These are phyloP conservation scores for Entelurus aequoreus DNA, from an alignment of 2,113 vertebrate genomes.

Conservation along the genomic window DNA sequence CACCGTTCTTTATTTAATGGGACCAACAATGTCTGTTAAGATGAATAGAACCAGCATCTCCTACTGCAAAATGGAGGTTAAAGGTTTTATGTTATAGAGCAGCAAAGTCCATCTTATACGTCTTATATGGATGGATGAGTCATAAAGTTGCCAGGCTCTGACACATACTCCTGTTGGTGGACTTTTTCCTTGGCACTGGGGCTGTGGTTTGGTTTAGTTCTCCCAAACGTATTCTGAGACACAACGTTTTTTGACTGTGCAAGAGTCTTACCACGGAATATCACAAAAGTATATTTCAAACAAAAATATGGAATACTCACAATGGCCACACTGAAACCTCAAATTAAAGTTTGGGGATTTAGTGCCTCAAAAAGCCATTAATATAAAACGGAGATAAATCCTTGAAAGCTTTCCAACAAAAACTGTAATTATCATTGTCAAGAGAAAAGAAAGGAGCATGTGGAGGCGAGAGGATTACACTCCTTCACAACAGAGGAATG, in stretches of 20 bases:
- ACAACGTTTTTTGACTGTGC: neutral
- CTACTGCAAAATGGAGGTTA: neutral
- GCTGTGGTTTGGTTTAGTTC: no score
- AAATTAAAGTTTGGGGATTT: conserved; percentile 77
- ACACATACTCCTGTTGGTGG: neutral
- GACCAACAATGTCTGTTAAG: neutral
- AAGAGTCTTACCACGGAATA: conserved; percentile 37
- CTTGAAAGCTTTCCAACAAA: conserved; percentile 76
- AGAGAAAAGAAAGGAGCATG: conserved; percentile 72
- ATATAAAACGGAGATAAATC: conserved; percentile 74
- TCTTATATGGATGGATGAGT: neutral
- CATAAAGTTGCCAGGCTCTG: neutral
- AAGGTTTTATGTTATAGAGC: neutral
- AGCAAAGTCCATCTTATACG: neutral
- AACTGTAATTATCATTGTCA: conserved; percentile 76
- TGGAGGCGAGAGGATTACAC: conserved; percentile 74
- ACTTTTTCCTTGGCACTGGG: neutral
- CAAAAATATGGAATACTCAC: conserved; percentile 67
- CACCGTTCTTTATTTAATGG: neutral
- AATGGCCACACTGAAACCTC: conserved; percentile 65
- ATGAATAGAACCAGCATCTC: neutral
- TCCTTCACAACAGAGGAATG: conserved; percentile 68
- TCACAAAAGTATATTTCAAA: conserved; percentile 57
- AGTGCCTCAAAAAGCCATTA: conserved; percentile 74
- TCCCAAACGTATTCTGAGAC: no score